Evolutionary conservation across 2,113 vertebrate genomes (phyloP), one percentile per base, ranked within the genome.

Genomic region (Larimichthys crocea): DNA sequence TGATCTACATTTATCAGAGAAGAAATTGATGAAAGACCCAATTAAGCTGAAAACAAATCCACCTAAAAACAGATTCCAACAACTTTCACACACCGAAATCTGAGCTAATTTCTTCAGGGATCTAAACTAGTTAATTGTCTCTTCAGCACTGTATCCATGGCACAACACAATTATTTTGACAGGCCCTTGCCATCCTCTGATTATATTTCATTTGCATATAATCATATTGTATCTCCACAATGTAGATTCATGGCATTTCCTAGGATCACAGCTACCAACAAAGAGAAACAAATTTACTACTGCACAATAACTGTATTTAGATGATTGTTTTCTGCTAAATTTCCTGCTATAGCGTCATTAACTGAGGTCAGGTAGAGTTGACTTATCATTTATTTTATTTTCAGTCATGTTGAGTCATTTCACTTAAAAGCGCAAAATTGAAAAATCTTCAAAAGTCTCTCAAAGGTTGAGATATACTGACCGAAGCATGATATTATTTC

Each of bases 391-490:
- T 22, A 7, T 55, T 52, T 15, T 12, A 1, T 31, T 59, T 79
- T 35, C 59, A 76, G 59, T 77, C 19, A 52, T 26, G 26, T 60
- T 46, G 26, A n/a, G 62, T 60, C 59, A 59, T 44, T 69, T 59
- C 10, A 11, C 10, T 4, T 62, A 5, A 17, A 44, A 63, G 42
- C 60, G 29, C 40, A 71, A 65, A 31, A 52, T 52, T 55, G 31
- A 74, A 14, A 74, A 75, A 70, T 77, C 22, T 74, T 62, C 4
- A 71, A 40, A 78, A 19, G 11, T 40, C 35, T 40, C 11, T 46
- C 44, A 46, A 44, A 44, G 3, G 44, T 44, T 11, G 44, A 12
- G 44, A 53, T 69, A 14, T 40, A 16, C 29, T 46, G 29, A 72
- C 61, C 74, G 55, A 61, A 61, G 15, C 40, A 57, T 56, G 26